A percentile compares a stretch with the other conserved stretches of the same genome.
phyloP scores from a whole-genome alignment of 2,888 invertebrate species.

The Octodonta nipae region DNA sequence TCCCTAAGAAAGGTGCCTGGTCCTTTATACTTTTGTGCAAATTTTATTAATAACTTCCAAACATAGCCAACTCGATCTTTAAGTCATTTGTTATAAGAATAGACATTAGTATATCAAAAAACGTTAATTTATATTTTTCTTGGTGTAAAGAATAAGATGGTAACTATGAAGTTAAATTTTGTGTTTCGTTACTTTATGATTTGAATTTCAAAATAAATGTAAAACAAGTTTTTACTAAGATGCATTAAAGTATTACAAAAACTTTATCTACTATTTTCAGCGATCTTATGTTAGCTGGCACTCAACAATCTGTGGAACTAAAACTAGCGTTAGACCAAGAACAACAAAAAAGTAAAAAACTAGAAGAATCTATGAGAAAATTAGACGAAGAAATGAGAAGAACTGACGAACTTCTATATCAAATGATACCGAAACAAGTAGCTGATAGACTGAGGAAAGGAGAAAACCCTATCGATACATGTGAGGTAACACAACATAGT shows the following conservation, averaged over 20 bases:
- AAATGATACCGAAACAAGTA: constrained; percentile 98
- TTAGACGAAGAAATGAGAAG: constrained; percentile 90
- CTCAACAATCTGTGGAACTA: constrained; percentile 92
- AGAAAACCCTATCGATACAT: constrained; percentile 91
- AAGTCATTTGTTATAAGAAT: too few species aligned
- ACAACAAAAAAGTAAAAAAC: constrained; percentile 87
- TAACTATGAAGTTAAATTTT: too few species aligned
- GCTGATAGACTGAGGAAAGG: constrained; percentile 86
- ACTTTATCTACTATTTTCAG: constrained; percentile 34
- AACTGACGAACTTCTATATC: constrained; percentile 89
- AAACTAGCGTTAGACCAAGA: constrained; percentile 92
- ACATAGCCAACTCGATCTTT: too few species aligned
- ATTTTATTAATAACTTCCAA: too few species aligned
- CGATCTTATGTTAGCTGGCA: constrained; percentile 89
- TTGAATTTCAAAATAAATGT: too few species aligned
- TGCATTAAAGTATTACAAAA: not conserved
- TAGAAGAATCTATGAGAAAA: constrained; percentile 92
- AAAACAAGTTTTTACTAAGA: constrained; percentile 5
- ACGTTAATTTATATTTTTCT: too few species aligned
- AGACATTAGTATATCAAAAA: too few species aligned
- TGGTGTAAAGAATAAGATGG: too few species aligned
- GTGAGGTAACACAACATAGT: constrained; percentile 55
- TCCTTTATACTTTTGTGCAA: too few species aligned
- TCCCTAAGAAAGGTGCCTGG: too few species aligned
- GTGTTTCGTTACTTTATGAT: too few species aligned